These are phyloP conservation scores for Coecobrya sp. DNA, from an alignment of 2,888 invertebrate species.

Conservation along the genomic window DNA sequence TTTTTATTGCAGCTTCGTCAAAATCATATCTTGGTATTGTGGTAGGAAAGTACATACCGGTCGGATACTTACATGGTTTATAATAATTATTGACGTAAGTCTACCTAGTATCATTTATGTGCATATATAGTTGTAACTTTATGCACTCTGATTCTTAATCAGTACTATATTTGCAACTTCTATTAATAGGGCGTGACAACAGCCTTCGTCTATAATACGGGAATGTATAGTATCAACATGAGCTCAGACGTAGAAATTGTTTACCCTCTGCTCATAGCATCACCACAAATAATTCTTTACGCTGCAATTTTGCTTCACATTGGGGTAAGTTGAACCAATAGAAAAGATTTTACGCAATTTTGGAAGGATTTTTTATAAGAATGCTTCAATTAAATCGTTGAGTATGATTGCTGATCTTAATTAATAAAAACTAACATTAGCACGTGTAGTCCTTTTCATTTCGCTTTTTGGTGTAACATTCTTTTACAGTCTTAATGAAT, in stretches of 20 bases:
- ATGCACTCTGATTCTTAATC: too few relatives aligned
- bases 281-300: slow-evolving; percentile 77
- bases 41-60: slow-evolving; percentile 81
- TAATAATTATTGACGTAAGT: slow-evolving; percentile 76
- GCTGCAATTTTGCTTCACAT: slow-evolving; percentile 46
- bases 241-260: slow-evolving; percentile 57
- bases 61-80: slow-evolving; percentile 65
- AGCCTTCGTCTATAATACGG: slow-evolving; percentile 78
- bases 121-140: neutral
- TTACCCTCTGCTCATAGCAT: slow-evolving; percentile 77
- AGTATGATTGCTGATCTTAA: neutral
- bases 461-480: too few relatives aligned
- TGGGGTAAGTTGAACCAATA: slow-evolving; percentile 64
- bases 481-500: too few relatives aligned
- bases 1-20: slow-evolving; percentile 73
- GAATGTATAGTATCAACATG: slow-evolving; percentile 73
- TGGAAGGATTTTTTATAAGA: neutral
- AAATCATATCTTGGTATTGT: slow-evolving; percentile 75
- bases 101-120: neutral
- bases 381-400: neutral
- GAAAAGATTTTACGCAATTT: too few relatives aligned
- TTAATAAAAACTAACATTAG: too few relatives aligned
- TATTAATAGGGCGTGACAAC: slow-evolving; percentile 74
- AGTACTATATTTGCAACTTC: slow-evolving; percentile 16
- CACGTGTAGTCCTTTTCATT: too few relatives aligned